Evolutionary conservation across 2,888 invertebrate genomes (phyloP), one percentile per base, ranked within the genome.

Genomic region (Rhabditoides inermis): DNA sequence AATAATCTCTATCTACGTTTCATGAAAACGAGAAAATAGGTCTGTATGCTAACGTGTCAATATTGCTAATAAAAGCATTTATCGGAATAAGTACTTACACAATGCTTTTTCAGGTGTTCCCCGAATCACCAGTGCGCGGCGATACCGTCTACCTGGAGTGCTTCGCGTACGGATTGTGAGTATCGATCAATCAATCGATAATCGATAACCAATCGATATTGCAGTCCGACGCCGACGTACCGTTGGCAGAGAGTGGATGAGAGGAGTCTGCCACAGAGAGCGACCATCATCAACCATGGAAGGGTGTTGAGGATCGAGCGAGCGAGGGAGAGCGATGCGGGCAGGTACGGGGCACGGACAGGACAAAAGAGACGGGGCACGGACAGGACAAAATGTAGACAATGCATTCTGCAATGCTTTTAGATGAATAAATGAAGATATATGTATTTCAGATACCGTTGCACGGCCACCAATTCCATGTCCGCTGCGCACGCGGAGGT

Each of bases 131-230:
- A 3, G 56, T 61, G 32, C 35, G 63, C 6, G 73, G 72, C 28
- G 63, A 72, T 25, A 63, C 69, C 0, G 66, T 74, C 20, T 69
- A 64, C 27, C 40, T 75, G 36, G 75, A 75, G 53, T 75, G 75
- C 53, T 76, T 75, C 51, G 75, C 75, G 0, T 75, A 68, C 53
- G 73, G 65, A 55, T 69, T 63, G 75, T 75, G 49, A 63, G 72
- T 61, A 45, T 18, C 20, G 4, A 36, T 22, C 5, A 26, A 27
- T 12, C 45, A 7, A 18, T 18, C 18, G 12, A 10, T 32, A n/a
- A n/a, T n/a, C n/a, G n/a, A n/a, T n/a, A n/a, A n/a, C n/a, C n/a
- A n/a, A n/a, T n/a, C n/a, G n/a, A 15, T 6, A 15, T 58, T 72
- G 40, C 52, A 73, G 73, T 45, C 73, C 73, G 4, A 53, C 66